phyloP scores from a whole-genome alignment of 2,113 vertebrate species.

The Brachyhypopomus gauderio region DNA sequence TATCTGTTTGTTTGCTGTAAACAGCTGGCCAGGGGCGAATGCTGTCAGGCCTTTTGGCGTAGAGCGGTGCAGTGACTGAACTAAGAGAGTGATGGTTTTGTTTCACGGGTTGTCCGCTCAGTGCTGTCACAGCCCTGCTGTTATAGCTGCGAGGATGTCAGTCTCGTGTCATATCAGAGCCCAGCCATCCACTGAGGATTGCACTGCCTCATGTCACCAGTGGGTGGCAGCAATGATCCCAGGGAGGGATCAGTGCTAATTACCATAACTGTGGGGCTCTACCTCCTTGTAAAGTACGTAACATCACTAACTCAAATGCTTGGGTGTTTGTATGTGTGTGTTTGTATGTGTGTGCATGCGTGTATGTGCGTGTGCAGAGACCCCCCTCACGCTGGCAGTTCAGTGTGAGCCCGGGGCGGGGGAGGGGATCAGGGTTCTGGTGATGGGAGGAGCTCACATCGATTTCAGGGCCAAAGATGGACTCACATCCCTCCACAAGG shows the following conservation, averaged over 20 bases:
- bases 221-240: conserved; percentile 56
- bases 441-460: conserved; percentile 87
- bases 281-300: too few relatives aligned
- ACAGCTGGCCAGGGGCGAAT: conserved; percentile 29
- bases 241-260: too few relatives aligned
- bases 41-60: conserved; percentile 16
- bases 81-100: conserved; percentile 32
- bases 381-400: conserved; percentile 85
- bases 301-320: neutral
- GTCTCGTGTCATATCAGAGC: conserved; percentile 40
- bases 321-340: conserved; percentile 3
- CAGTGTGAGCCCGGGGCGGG: conserved; percentile 85
- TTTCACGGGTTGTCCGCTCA: conserved; percentile 41
- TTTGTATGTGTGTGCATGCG: conserved; percentile 16
- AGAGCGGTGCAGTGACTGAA: neutral
- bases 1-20: neutral
- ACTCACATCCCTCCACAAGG: conserved; percentile 88
- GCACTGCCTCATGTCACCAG: conserved; percentile 46
- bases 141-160: conserved; percentile 53
- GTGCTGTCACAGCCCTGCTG: conserved; percentile 39
- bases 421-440: conserved; percentile 86
- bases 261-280: too few relatives aligned
- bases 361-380: conserved; percentile 74
- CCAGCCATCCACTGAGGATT: conserved; percentile 51
- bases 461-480: conserved; percentile 91